Evolutionary conservation across 2,113 vertebrate species (phyloP), one percentile per base, ranked within the genome.

Genomic region (Plectropomus leopardus): DNA sequence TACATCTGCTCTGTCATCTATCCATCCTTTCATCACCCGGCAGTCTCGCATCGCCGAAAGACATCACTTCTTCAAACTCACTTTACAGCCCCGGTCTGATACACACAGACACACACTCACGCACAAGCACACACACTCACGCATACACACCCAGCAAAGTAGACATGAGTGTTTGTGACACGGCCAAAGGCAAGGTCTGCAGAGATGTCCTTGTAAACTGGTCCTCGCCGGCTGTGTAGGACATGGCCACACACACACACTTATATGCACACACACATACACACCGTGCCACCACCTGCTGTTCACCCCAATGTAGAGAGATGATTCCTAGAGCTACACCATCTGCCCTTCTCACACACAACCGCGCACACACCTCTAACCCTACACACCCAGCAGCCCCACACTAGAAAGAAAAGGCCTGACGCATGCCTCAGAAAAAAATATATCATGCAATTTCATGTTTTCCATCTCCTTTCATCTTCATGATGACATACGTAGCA

Each of bases 131-230:
- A 55, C n/a, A 51, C 74, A 58, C 28, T 53, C 10, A 34, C 19
- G 28, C n/a, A 44, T 17, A 45, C 50, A 66, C 6, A 58, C 9
- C 26, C 9, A 45, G 40, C 11, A 36, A 75, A 63, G 51, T 13
- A 87, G 86, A 93, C 83, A 3, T 85, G 55, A 92, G 72, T 26
- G 54, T 71, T 84, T 74, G 84, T 92, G 92, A 93, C 90, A 88
- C 65, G 32, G 88, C 93, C 86, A 59, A 78, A 82, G 88, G 92
- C 89, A 90, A 92, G 85, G 83, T 93, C 85, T 76, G 82, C 5
- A 82, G 73, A 87, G 48, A 78, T 77, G 90, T 94, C 93, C 91
- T 94, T 89, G 82, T 80, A 71, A 78, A 72, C 87, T 76, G 76
- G 72, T 40, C 71, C 40, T 72, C 59, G 15, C 63, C 51, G 57